These are phyloP conservation scores for Protodeltote pygarga DNA, from an alignment of 2,888 invertebrate genomes.

Conservation along the genomic window DNA sequence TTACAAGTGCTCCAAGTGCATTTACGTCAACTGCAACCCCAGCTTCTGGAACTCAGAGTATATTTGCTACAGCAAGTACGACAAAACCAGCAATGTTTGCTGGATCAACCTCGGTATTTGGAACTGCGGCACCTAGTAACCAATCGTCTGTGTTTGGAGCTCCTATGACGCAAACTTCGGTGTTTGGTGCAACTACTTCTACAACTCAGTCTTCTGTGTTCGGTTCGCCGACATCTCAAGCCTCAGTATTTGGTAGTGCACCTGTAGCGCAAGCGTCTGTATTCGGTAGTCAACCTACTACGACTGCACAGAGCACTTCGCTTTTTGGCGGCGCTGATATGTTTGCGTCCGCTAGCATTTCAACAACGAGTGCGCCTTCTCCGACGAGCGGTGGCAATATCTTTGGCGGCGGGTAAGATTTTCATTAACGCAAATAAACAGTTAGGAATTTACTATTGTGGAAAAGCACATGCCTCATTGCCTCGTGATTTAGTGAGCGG, in stretches of 20 bases:
- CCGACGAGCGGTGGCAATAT: conserved; percentile 69
- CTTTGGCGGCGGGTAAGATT: conserved; percentile 72
- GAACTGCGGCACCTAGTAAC: conserved; percentile 19
- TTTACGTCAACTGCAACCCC: conserved; percentile 35
- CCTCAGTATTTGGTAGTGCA: conserved; percentile 57
- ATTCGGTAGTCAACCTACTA: conserved; percentile 56
- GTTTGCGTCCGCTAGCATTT: conserved; percentile 80
- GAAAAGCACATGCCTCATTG: background rate
- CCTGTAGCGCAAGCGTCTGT: conserved; percentile 44
- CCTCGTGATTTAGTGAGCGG: too few relatives aligned
- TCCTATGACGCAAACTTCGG: conserved; percentile 52
- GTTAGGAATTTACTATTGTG: background rate
- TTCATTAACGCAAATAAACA: background rate
- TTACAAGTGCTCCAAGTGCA: conserved; percentile 39
- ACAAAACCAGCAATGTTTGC: conserved; percentile 51
- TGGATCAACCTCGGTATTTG: conserved; percentile 39
- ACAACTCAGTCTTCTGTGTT: conserved; percentile 58
- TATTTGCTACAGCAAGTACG: conserved; percentile 34
- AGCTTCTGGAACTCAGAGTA: conserved; percentile 28
- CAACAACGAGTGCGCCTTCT: conserved; percentile 71
- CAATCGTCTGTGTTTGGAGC: conserved; percentile 42
- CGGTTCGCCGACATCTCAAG: conserved; percentile 48
- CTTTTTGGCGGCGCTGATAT: conserved; percentile 71
- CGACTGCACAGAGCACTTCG: conserved; percentile 66
- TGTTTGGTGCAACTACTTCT: conserved; percentile 57